phyloP scores from a whole-genome alignment of 2,888 invertebrate species.

The Neelides folsomi region DNA sequence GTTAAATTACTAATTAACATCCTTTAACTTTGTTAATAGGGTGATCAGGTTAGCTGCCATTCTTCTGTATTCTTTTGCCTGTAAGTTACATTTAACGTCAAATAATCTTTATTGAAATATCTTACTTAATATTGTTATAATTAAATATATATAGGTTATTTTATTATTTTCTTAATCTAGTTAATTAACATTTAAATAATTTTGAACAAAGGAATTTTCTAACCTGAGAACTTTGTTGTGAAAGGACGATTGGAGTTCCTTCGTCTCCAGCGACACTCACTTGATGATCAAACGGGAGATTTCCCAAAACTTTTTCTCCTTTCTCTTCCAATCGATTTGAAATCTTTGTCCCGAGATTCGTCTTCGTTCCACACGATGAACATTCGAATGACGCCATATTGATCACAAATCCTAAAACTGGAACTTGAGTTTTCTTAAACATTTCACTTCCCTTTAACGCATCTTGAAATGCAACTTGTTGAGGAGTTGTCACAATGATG shows the following conservation, averaged over 20 bases:
- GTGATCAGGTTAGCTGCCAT: conserved; percentile 31
- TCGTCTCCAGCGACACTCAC: conserved; percentile 57
- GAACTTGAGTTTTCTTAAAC: conserved; percentile 69
- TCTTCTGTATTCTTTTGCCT: conserved; percentile 35
- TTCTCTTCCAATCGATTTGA: conserved; percentile 44
- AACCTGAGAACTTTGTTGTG: conserved; percentile 45
- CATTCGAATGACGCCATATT: conserved; percentile 78
- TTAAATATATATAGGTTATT: no score
- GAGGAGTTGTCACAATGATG: conserved; percentile 84
- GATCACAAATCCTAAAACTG: conserved; percentile 74
- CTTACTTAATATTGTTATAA: no score
- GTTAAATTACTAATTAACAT: no score
- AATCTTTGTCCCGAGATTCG: conserved; percentile 60
- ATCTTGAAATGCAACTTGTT: conserved; percentile 72
- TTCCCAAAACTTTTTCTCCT: conserved; percentile 51
- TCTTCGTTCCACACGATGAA: conserved; percentile 57
- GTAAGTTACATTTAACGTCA: conserved; percentile 5
- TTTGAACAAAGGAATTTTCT: not conserved
- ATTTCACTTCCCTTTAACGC: conserved; percentile 72
- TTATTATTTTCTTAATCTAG: no score
- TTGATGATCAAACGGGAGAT: conserved; percentile 57
- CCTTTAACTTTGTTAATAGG: no score
- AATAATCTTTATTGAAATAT: no score
- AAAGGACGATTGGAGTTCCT: conserved; percentile 60
- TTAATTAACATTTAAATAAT: not conserved